phyloP scores from a whole-genome alignment of 1,140 invertebrate species.

The Magallana angulata region DNA sequence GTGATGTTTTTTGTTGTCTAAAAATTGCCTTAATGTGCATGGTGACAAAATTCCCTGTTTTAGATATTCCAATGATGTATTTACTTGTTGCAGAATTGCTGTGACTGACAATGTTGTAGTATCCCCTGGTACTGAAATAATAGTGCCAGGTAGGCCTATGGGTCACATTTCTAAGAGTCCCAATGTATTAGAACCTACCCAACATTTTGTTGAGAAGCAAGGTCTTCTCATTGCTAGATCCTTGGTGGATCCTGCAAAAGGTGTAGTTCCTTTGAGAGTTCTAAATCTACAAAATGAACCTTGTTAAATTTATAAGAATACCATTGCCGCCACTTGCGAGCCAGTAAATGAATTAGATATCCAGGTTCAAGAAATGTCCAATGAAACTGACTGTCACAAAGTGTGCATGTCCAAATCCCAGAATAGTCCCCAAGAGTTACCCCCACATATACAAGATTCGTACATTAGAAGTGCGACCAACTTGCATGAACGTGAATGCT shows the following conservation, averaged over 20 bases:
- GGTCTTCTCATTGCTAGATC: conserved; percentile 28
- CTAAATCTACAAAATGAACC: conserved; percentile 33
- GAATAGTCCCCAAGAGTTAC: background rate
- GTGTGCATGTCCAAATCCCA: background rate
- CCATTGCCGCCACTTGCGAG: conserved; percentile 38
- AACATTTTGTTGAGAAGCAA: conserved; percentile 41
- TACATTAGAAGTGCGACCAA: background rate
- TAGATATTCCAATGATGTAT: background rate
- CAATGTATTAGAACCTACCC: conserved; percentile 38
- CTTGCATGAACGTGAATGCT: background rate
- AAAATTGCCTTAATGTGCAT: background rate
- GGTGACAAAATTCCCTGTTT: conserved; percentile 37
- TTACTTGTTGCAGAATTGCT: conserved; percentile 38
- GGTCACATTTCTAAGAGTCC: conserved; percentile 24
- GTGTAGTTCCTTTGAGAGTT: conserved; percentile 43
- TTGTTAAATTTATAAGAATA: conserved; percentile 42
- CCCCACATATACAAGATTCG: background rate
- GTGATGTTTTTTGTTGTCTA: conserved; percentile 17
- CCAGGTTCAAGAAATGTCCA: background rate
- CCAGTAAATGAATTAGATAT: background rate
- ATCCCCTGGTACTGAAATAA: conserved; percentile 33
- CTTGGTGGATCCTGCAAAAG: conserved; percentile 36
- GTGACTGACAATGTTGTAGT: background rate
- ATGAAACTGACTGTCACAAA: background rate
- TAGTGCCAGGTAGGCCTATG: conserved; percentile 38